Percentiles rank a stretch among this genome's conserved stretches.
These are phyloP conservation scores for Drosophila sechellia DNA, from an alignment of 1,140 invertebrate genomes.

Conservation along the genomic window DNA sequence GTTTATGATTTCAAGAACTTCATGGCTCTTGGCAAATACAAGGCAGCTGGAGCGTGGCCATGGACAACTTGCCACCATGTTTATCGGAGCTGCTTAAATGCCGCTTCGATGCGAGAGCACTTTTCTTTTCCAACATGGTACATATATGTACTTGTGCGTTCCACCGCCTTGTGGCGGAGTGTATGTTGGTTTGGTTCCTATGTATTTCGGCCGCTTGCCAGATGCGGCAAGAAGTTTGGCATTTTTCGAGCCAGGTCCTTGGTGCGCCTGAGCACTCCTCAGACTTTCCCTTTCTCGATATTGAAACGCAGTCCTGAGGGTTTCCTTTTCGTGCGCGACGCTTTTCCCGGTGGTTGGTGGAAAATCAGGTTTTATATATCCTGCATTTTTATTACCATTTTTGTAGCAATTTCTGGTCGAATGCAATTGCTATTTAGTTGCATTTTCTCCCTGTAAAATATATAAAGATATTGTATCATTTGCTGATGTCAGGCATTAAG, in stretches of 20 bases:
- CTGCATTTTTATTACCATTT: background rate
- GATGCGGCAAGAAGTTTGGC: conserved; percentile 27
- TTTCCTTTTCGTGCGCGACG: conserved; percentile 24
- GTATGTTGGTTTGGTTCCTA: conserved; percentile 12
- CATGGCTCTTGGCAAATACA: conserved; percentile 40
- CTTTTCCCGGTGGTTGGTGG: conserved; percentile 29
- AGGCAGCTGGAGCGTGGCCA: conserved; percentile 45
- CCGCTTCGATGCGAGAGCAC: conserved; percentile 32
- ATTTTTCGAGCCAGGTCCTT: conserved; percentile 38
- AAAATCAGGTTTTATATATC: background rate
- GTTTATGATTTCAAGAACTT: conserved; percentile 63
- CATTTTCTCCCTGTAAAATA: background rate
- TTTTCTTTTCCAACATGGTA: conserved; percentile 1
- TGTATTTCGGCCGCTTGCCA: conserved; percentile 37
- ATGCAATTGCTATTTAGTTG: background rate
- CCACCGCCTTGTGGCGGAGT: conserved; percentile 24
- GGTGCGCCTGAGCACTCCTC: conserved; percentile 49
- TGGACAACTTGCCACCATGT: conserved; percentile 47
- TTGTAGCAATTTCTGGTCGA: background rate
- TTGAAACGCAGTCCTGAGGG: conserved; percentile 32
- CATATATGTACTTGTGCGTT: background rate
- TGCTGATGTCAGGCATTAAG: conserved; percentile 69
- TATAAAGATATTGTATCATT: conserved; percentile 16
- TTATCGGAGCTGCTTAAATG: conserved; percentile 56
- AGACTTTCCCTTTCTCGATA: conserved; percentile 55